Conservation (phyloP, 1,140 invertebrate species). For the Scaptomyza graminum region DNA sequence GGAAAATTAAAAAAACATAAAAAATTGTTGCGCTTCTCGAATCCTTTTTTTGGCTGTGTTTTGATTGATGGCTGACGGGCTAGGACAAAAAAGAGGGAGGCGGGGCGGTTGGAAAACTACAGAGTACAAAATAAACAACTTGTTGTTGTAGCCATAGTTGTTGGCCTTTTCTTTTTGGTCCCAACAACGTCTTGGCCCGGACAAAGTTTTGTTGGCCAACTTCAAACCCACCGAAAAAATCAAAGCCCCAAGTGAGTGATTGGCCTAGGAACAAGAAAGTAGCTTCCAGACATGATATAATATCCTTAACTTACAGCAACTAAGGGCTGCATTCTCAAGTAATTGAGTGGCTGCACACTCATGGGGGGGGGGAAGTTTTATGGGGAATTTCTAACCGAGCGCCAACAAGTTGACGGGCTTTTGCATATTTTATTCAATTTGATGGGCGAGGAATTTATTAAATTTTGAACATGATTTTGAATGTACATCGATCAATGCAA, state of each 20-base stretch:
- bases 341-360: conserved; percentile 12
- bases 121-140: conserved; percentile 16
- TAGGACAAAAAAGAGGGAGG: not conserved
- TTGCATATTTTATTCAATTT: conserved; percentile 32
- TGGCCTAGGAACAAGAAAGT: conserved; percentile 30
- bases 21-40: conserved; percentile 10
- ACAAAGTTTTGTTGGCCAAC: conserved; percentile 29
- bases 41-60: conserved; percentile 5
- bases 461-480: conserved; percentile 23
- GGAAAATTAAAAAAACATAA: conserved; percentile 7
- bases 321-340: conserved; percentile 18
- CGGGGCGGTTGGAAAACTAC: not conserved
- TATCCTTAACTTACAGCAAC: not conserved
- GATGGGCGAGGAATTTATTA: conserved; percentile 11
- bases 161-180: not conserved
- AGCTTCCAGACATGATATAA: conserved; percentile 12
- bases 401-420: conserved; percentile 28
- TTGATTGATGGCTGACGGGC: conserved; percentile 25
- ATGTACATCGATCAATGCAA: conserved; percentile 14
- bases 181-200: conserved; percentile 11
- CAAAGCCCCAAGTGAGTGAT: conserved; percentile 57
- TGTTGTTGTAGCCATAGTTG: not conserved
- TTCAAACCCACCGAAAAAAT: conserved; percentile 19
- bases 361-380: not conserved
- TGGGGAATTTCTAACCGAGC: not conserved